Evolutionary conservation across 2,113 vertebrate species (phyloP), one percentile per base, ranked within the genome.

Genomic region (Ammodytes marinus): DNA sequence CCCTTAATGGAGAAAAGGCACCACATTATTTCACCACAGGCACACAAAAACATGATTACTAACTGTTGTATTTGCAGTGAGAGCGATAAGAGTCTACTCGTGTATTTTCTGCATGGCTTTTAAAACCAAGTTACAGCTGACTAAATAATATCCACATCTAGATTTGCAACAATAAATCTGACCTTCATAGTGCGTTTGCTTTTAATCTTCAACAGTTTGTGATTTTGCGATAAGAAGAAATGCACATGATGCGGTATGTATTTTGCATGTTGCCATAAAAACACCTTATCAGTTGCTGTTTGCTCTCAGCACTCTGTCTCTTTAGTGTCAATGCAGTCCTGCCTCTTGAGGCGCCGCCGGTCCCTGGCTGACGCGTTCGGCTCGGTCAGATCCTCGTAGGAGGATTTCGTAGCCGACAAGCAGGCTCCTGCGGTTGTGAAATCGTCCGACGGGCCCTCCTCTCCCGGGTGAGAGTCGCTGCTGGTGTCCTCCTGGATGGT

Each of bases 401-500:
- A 99, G 27, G 97, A 99, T 89, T 96, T 99, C 92, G 95, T 96
- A 0, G 95, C 95, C 0, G 94, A 94, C 87, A 90, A 94, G 93
- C 59, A 94, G 88, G 86, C 92, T 94, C 86, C 94, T 90, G 95
- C 97, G 58, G 93, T 97, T 27, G 96, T 96, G 94, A 97, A 98
- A 87, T 96, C 96, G 86, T 95, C 97, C 47, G 95, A 40, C 84
- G 13, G 96, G 69, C 85, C 94, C 0, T 97, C 97, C 84, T 97
- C 97, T 0, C 94, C 97, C 3, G 88, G 91, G 78, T 97, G 96
- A 2, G 96, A 98, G 95, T 97, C 98, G 0, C 89, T 96, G 95
- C 96, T 98, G 9, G 96, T 96, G 94, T 99, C 98, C 92, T 99
- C 98, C 94, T 98, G 97, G 91, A 99, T 99, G 0, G 98, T 99